Evolutionary conservation across 2,888 invertebrate genomes (phyloP), one percentile per base, ranked within the genome.

Genomic region (Gastrophysa polygoni): DNA sequence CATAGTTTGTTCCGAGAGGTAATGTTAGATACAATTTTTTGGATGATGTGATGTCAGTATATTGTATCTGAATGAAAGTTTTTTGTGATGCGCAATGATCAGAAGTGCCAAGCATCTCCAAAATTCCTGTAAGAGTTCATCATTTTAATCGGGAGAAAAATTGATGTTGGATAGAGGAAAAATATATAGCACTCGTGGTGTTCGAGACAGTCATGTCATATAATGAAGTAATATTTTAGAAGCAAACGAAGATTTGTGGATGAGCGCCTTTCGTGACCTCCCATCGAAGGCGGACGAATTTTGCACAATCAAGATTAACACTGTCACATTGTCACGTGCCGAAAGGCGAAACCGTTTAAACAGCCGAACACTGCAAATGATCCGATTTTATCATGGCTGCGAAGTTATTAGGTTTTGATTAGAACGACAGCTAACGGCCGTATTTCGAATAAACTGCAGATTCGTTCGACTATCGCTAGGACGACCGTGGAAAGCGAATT

Each of bases 351-450:
- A 63, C 52, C 65, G 64, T 67, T 67, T 68, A 61, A n/a, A 51
- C 49, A 61, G 63, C 64, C 67, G 67, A 70, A 70, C 70, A 67
- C 60, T 68, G 68, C 64, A 66, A 67, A 67, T 69, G 66, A 67
- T 66, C 68, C 61, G 66, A 68, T 69, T 68, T 69, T 68, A 69
- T 69, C 66, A 46, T 20, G 48, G 29, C 38, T 38, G 38, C 54
- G 48, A 66, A 64, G 63, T 69, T 67, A 67, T 69, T 66, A 67
- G 67, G 60, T 67, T 67, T 67, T 69, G 69, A 69, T 69, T 69
- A 68, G 66, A 69, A 66, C 64, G 57, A 60, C 61, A 61, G 66
- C 59, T 62, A 66, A 67, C 62, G 59, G 67, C 52, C 2, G 61
- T 61, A 59, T 68, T 50, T 65, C 46, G 52, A 64, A 61, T 59